Base-by-base conservation (phyloP, 2,888 invertebrate species). In the Prosopocoilus inquinatus region DNA sequence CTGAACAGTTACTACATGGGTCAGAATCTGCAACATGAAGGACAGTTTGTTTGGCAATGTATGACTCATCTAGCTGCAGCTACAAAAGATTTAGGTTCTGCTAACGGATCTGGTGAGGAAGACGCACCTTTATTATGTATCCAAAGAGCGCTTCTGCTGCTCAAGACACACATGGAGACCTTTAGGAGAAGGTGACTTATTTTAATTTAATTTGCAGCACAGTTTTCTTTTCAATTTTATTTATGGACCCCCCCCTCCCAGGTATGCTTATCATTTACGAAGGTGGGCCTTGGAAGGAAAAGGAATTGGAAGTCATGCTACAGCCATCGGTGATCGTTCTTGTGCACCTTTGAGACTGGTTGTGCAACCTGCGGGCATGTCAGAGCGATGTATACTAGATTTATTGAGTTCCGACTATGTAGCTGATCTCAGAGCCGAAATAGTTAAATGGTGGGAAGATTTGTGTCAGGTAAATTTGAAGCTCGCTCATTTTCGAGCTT, bases 1-100 rank as follows among this genome's bases (percentile, higher is more conserved):
- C 82, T 96, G 53, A 96, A 96, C 75, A 89, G 90, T 70, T 95
- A 94, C 76, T 96, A 96, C 77, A 94, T 96, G 86, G 91, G 93
- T 5, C 90, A 94, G 58, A 91, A 93, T 70, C 75, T 96, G 41
- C 91, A 94, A 64, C 88, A 93, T 67, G 96, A 96, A 76, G 90
- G 91, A 57, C 95, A 96, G 71, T 96, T 96, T 75, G 91, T 96
- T 1, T 86, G 91, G 39, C 89, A 94, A 64, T 96, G 96, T 74
- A 96, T 96, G 95, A 89, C 90, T 48, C 92, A 94, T 75, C 80
- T 96, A 41, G 88, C 89, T 33, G 90, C 90, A 39, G 91, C 94
- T 1, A 89, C 91, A 1, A 86, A 87, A 66, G 88, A 91, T 61
- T 79, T 92, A 2, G 77, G 70, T 33, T 56, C 68, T 1, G 76